Base-by-base conservation (phyloP, 1,140 invertebrate genomes). In the Diabrotica virgifera region DNA sequence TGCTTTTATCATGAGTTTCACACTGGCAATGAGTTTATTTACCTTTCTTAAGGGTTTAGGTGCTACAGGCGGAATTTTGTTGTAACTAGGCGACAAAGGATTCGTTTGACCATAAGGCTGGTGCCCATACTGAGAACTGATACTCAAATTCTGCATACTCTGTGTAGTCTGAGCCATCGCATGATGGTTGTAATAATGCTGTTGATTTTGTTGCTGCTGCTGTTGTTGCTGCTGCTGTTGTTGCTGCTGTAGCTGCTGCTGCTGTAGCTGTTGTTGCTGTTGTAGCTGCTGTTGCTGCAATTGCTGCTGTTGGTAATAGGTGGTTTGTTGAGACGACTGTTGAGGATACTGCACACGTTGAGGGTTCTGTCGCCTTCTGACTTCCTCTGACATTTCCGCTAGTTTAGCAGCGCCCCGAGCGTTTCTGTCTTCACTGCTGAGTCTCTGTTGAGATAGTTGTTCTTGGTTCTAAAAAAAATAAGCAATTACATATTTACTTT, bases 381-480 rank as follows among this genome's bases (percentile, higher is more conserved):
- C 86, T 78, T 93, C 91, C 74, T 93, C 91, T 9, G 89, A 86
- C 89, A 93, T 92, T 76, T 93, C 91, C 35, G 89, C 86, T 62
- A 93, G 82, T 76, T 93, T 93, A 0, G 90, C 91, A 65, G 90
- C 88, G 63, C 89, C 88, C 5, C 89, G 79, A 10, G 76, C 46
- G 51, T 69, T 63, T 51, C 63, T 62, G 40, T 74, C 69, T 14
- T 73, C 73, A 38, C 71, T 73, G 50, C 55, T 74, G 14, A 70
- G 62, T 52, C 69, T 57, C 59, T 70, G 67, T 46, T 67, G 66
- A 9, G 65, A 65, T 36, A 58, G 3, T 51, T 72, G 66, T 12
- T 72, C 67, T 12, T 40, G 64, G 59, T 65, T 63, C 8, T 69
- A 46, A 6, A 46, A 46, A 46, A 24, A 24, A 24, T 24, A 24